A percentile compares a stretch with the other conserved stretches of the same genome.
phyloP scores from a whole-genome alignment of 2,797 vertebrate genomes.

The Scolopax bukidnonensis region DNA sequence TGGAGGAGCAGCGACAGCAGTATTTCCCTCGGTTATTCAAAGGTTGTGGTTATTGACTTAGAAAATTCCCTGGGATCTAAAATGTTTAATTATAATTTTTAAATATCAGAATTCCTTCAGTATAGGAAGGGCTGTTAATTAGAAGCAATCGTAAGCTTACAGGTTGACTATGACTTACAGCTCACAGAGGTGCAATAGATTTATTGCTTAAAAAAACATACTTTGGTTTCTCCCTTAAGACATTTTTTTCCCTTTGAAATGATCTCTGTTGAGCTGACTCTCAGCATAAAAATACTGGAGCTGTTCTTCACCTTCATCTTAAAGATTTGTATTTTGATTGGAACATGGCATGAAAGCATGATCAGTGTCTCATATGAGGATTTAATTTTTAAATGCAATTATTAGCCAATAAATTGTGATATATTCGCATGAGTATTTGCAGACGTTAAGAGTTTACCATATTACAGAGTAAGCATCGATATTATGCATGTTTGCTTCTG shows the following conservation, averaged over 20 bases:
- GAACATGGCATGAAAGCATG: background rate
- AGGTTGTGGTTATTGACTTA: background rate
- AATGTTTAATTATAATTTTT: background rate
- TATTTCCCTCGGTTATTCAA: background rate
- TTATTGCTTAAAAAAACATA: background rate
- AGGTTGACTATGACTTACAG: background rate
- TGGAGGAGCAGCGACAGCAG: background rate
- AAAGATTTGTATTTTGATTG: background rate
- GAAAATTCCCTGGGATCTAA: background rate
- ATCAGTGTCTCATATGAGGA: background rate
- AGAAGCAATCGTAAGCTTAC: background rate
- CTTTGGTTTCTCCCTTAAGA: constrained; percentile 9
- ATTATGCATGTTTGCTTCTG: background rate
- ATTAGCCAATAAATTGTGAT: background rate
- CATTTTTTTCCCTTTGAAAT: background rate
- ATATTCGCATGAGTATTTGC: background rate
- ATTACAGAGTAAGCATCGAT: background rate
- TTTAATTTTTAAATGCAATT: constrained; percentile 12
- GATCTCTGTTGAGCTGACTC: background rate
- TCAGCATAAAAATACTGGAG: background rate
- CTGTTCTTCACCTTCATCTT: background rate
- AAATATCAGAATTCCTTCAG: background rate
- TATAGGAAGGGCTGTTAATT: background rate
- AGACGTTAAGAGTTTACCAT: background rate
- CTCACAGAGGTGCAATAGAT: background rate